These are phyloP conservation scores for human (Homo sapiens) DNA, from an alignment of 2,113 vertebrate species.

Conservation along the genomic window DNA sequence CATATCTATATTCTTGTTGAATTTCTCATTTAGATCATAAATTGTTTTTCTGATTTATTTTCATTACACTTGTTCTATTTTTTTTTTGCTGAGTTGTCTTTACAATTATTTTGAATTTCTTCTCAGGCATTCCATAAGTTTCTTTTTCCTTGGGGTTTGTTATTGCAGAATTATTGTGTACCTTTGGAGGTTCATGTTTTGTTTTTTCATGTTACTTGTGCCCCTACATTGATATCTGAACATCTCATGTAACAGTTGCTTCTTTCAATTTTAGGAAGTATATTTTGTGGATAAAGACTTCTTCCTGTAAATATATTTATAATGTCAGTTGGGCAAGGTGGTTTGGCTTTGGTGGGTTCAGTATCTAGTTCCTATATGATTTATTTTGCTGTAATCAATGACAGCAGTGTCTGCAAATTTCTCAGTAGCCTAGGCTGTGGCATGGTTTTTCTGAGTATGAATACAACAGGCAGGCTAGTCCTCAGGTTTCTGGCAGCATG, in stretches of 20 bases:
- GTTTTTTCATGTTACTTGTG: background rate
- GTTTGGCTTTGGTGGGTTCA: background rate
- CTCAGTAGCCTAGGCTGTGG: background rate
- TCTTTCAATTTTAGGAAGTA: background rate
- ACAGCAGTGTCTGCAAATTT: background rate
- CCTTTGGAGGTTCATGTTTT: background rate
- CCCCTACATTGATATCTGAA: background rate
- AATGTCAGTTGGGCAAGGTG: background rate
- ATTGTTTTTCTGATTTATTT: background rate
- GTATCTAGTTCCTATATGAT: background rate
- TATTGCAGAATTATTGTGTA: background rate
- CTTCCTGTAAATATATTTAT: background rate
- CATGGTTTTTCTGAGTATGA: background rate
- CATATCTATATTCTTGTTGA: background rate
- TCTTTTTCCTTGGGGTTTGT: background rate
- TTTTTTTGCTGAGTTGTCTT: background rate
- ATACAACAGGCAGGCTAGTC: too few species aligned
- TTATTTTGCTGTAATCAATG: background rate
- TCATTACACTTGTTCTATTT: background rate
- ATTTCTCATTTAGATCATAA: background rate
- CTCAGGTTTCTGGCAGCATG: too few species aligned
- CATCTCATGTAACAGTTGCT: background rate
- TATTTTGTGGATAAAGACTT: background rate
- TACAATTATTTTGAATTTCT: background rate
- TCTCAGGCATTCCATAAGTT: background rate